Evolutionary conservation across 2,888 invertebrate species (phyloP).

Genomic region (Stenichneumon culpator): DNA sequence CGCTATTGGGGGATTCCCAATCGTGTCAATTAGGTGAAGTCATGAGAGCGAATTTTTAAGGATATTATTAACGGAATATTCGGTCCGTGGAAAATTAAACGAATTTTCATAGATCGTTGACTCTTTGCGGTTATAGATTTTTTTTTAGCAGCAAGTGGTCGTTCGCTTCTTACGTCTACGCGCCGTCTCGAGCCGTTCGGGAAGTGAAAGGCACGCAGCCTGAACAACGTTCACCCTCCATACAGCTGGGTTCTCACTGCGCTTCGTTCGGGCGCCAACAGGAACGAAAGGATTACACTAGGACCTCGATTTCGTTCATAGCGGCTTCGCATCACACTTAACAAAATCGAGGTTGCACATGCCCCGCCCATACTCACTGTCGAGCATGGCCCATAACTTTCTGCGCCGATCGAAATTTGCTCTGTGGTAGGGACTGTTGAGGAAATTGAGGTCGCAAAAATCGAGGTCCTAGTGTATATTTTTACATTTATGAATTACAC

Average conservation of each 20-base stretch:
- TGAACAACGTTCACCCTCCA: constrained; percentile 34
- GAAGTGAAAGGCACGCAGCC: constrained; percentile 64
- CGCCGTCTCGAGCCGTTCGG: constrained; percentile 2
- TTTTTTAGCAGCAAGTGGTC: not conserved
- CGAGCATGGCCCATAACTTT: too few species aligned
- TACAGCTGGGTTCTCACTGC: constrained; percentile 22
- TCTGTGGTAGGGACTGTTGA: too few species aligned
- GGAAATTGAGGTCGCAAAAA: too few species aligned
- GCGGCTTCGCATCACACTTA: too few species aligned
- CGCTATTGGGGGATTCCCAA: constrained; percentile 4
- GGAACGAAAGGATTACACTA: too few species aligned
- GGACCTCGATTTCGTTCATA: too few species aligned
- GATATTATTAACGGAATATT: constrained; percentile 39
- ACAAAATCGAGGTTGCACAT: too few species aligned
- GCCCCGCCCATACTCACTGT: too few species aligned
- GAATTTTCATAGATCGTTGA: constrained; percentile 57
- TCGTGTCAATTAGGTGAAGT: constrained; percentile 16
- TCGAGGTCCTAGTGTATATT: too few species aligned
- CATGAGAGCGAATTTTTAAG: constrained; percentile 31
- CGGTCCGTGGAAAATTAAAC: constrained; percentile 50
- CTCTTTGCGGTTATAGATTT: not conserved
- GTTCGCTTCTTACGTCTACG: not conserved
- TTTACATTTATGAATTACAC: constrained; percentile 33
- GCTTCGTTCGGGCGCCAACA: constrained; percentile 17
- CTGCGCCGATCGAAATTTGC: too few species aligned